A percentile compares a stretch with the other conserved stretches of the same genome.
Conservation (phyloP, 2,797 vertebrate species). For the Microtus californicus region DNA sequence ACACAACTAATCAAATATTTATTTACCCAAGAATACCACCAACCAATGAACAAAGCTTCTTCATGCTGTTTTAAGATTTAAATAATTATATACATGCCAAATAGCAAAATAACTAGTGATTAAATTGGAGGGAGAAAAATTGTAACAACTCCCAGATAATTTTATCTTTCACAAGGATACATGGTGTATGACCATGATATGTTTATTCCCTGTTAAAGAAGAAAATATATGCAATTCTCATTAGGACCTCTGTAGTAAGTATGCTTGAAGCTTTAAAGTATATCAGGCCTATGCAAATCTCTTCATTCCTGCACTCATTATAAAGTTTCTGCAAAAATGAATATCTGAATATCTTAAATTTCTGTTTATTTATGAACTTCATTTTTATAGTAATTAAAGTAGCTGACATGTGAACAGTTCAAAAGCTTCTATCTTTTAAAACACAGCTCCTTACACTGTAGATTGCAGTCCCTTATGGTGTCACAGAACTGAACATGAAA, state of each 20-base stretch:
- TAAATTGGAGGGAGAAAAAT: background rate
- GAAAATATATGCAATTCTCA: background rate
- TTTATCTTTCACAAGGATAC: conserved; percentile 1
- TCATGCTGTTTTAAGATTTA: conserved; percentile 1
- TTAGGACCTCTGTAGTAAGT: background rate
- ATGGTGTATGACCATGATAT: background rate
- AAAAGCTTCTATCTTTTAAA: background rate
- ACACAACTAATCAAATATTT: background rate
- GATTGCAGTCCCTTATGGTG: background rate
- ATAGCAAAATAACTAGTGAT: conserved; percentile 14
- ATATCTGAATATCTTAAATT: background rate
- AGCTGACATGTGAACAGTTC: background rate
- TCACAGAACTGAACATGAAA: background rate
- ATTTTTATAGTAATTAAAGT: background rate
- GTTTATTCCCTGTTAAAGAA: conserved; percentile 13
- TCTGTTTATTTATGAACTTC: background rate
- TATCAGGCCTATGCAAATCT: background rate
- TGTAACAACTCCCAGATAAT: background rate
- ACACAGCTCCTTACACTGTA: background rate
- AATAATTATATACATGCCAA: conserved; percentile 3
- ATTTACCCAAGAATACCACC: background rate
- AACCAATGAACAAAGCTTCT: background rate
- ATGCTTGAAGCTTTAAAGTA: background rate
- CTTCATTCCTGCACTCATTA: background rate
- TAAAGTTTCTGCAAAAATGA: background rate